Conservation (phyloP, 2,797 vertebrate genomes). For the Micropoecilia bifurca region DNA sequence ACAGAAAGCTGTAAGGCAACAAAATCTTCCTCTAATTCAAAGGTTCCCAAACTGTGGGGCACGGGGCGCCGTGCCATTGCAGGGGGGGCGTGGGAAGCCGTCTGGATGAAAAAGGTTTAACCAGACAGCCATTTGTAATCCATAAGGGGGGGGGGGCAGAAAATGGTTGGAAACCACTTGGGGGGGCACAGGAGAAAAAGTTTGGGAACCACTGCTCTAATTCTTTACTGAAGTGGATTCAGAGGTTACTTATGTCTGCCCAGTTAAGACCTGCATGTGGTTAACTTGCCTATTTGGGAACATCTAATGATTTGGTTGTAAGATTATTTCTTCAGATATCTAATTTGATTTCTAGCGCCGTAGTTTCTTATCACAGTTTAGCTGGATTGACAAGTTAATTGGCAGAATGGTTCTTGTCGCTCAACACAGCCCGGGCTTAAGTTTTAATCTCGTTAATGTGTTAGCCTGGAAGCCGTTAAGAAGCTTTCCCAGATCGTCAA, state of each 20-base stretch:
- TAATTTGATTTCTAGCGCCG: slow-evolving; percentile 21
- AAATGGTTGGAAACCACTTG: too few species aligned
- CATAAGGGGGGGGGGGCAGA: too few species aligned
- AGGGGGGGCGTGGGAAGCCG: too few species aligned
- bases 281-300: slow-evolving; percentile 4
- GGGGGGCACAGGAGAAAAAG: too few species aligned
- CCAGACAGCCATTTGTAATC: too few species aligned
- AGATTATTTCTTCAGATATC: neutral
- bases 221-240: neutral
- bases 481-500: slow-evolving; percentile 68
- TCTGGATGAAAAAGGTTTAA: too few species aligned
- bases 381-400: slow-evolving; percentile 52
- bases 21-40: neutral
- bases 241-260: neutral
- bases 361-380: slow-evolving; percentile 33
- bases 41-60: too few species aligned
- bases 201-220: neutral
- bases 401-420: slow-evolving; percentile 51
- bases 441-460: slow-evolving; percentile 76
- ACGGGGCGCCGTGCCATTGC: too few species aligned
- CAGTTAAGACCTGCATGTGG: neutral
- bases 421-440: slow-evolving; percentile 49
- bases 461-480: slow-evolving; percentile 68
- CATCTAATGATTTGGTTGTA: slow-evolving; percentile 9
- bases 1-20: slow-evolving; percentile 92